Evolutionary conservation across 2,113 vertebrate species (phyloP), one percentile per base, ranked within the genome.

Genomic region (Pelmatolapia mariae): DNA sequence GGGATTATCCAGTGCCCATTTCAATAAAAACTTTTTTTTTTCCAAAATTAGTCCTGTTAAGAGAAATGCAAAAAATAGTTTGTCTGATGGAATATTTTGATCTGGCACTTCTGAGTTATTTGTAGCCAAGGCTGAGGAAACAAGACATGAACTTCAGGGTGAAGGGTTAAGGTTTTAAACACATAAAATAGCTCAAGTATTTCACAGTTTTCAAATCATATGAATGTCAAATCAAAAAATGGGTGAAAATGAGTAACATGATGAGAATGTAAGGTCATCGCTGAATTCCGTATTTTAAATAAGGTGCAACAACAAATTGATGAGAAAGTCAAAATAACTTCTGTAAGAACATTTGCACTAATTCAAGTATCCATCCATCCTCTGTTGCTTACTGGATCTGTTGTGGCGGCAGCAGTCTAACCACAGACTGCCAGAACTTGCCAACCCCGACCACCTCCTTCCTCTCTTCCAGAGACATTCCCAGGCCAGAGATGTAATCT

Each of bases 291-390:
- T 33, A 63, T 12, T 36, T 36, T 13, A 68, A 40, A 38, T 40
- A 40, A 68, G 33, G 11, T 8, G 36, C 16, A 18, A 50, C 16
- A 68, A 38, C 3, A 22, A 38, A 40, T 1, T 22, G 33, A 22
- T 38, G 19, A 68, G 11, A 68, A 68, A 68, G 63, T 38, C 63
- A 68, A 22, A 68, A 68, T 40, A 68, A 68, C 33, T 40, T 68
- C 33, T 40, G 19, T 22, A 68, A 13, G 63, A 68, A 38, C 19
- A 68, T 38, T 66, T 38, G 18, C 12, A 66, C 33, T 63, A 36
- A 63, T 63, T 63, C 16, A 36, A 36, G 18, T 36, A 66, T 66
- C 10, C 10, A 2, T 12, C 18, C 18, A 1, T 5, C 61, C 61
- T 66, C 59, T 33, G 59, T 10, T 3, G 9, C 59, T 63, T 63